phyloP scores from a whole-genome alignment of 2,113 vertebrate species.

The Dicaeum eximium region DNA sequence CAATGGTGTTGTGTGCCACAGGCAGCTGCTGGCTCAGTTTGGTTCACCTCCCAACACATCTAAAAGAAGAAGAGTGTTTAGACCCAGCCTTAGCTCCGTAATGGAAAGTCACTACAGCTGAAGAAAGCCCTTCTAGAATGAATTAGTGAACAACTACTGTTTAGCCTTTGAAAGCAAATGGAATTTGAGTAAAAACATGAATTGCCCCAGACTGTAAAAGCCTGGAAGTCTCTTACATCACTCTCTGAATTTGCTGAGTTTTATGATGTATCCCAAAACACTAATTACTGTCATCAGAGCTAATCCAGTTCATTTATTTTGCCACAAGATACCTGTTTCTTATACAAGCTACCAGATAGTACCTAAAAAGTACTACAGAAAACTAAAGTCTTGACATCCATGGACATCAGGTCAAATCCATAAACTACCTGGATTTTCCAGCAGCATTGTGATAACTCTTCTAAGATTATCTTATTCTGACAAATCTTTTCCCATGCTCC shows the following conservation, averaged over 20 bases:
- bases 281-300: background rate
- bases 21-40: background rate
- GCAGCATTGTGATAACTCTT: background rate
- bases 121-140: background rate
- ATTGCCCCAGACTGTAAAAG: background rate
- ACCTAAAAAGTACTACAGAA: background rate
- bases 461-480: background rate
- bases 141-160: background rate
- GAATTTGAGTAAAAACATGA: background rate
- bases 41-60: background rate
- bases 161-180: background rate
- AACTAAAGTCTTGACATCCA: background rate
- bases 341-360: background rate
- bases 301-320: background rate
- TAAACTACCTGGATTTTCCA: background rate
- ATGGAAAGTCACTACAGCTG: background rate
- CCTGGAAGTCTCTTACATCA: background rate
- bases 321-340: background rate
- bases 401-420: background rate
- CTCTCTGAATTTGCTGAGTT: background rate
- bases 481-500: background rate
- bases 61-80: background rate
- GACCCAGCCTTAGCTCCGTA: background rate
- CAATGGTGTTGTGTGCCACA: background rate
- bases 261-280: background rate